Evolutionary conservation across 2,797 vertebrate genomes (phyloP).

Genomic region (Myotis vivesi): DNA sequence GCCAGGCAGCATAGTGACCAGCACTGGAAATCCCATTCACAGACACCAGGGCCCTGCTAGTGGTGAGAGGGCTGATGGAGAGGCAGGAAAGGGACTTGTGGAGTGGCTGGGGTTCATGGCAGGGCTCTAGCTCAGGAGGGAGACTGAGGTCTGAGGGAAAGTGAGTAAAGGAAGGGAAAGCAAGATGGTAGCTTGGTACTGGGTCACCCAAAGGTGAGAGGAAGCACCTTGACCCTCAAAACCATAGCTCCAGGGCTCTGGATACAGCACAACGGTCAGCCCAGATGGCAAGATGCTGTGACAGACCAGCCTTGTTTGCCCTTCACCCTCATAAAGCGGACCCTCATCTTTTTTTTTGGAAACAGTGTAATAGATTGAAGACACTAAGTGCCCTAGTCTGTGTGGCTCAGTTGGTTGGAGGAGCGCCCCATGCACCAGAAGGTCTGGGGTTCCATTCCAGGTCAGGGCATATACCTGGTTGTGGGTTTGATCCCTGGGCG

Average conservation of each 20-base stretch:
- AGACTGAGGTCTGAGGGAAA: not conserved
- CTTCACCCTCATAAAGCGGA: not conserved
- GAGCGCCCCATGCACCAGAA: too few relatives aligned
- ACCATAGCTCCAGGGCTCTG: not conserved
- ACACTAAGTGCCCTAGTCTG: too few relatives aligned
- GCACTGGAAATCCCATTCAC: not conserved
- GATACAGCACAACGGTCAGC: too few relatives aligned
- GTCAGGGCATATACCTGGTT: too few relatives aligned
- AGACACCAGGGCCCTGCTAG: not conserved
- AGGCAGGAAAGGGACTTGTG: not conserved
- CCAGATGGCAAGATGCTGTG: too few relatives aligned
- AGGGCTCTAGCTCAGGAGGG: not conserved
- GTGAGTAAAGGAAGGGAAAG: not conserved
- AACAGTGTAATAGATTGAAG: not conserved
- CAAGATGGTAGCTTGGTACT: not conserved
- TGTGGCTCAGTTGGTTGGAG: too few relatives aligned
- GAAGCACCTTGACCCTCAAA: not conserved
- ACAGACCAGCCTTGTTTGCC: not conserved
- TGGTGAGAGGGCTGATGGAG: fast-evolving
- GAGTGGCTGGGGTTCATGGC: not conserved
- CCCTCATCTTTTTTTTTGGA: not conserved
- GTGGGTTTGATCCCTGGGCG: too few relatives aligned
- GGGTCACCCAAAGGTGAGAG: not conserved
- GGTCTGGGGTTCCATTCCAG: too few relatives aligned
- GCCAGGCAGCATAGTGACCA: not conserved